Base-by-base conservation (phyloP, 2,797 vertebrate genomes). In the Buceros bicornis region DNA sequence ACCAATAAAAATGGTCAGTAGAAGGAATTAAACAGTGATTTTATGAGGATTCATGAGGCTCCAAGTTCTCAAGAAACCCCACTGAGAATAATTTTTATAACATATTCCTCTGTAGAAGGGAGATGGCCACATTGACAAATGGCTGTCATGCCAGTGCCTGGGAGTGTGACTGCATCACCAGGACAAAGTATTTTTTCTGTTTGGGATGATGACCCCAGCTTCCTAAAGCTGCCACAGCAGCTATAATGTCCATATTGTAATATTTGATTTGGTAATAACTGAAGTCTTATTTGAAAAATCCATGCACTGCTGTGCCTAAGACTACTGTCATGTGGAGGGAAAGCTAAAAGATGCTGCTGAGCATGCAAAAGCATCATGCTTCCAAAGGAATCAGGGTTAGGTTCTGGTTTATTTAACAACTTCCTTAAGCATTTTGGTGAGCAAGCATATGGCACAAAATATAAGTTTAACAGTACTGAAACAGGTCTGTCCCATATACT, bases 111-210 rank as follows among this genome's bases (percentile, higher is more conserved):
- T 40, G 0, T 9, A 65, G 19, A 65, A 60, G 15, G 50, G 42
- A 67, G 10, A 26, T 0, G 0, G 9, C 19, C 19, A 61, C 28
- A 65, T 17, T 45, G 76, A 22, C 20, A 40, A 84, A 28, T 20
- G 24, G 29, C 17, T 67, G 8, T 65, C 19, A 16, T 25, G 21
- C 15, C 21, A 42, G 31, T 35, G 20, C 51, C 54, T 69, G 42
- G 14, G 28, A 80, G 4, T 67, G 17, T 2, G 3, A 35, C 13
- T 61, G 28, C 17, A 35, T 82, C 56, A 94, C 65, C 12, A 60
- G 51, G 65, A 35, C 2, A 20, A 70, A 67, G 2, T 13, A 40
- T 69, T 83, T 20, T 48, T 50, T 10, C 29, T 60, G 11, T 70
- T 66, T 25, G 45, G 29, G 22, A 43, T 64, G 16, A 67, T 17